Conservation (phyloP, 2,113 vertebrate genomes). For the Loxodonta africana region DNA sequence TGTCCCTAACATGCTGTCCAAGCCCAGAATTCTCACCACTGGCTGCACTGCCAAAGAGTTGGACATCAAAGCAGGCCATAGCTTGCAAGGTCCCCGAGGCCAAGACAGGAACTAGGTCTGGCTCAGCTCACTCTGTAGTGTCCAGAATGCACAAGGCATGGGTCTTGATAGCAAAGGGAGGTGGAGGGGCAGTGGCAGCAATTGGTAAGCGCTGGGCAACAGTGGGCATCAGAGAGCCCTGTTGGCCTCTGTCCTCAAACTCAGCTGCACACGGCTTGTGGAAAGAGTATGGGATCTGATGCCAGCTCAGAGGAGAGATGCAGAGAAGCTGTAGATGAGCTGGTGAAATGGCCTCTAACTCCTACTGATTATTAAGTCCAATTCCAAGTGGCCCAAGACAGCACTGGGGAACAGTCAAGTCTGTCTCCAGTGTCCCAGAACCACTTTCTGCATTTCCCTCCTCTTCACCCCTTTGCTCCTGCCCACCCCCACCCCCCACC, state of each 20-base stretch:
- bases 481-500: background rate
- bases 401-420: background rate
- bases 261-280: background rate
- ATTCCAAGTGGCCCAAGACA: background rate
- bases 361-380: background rate
- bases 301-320: background rate
- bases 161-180: background rate
- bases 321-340: background rate
- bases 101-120: background rate
- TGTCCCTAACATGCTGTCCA: background rate
- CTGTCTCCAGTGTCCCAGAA: background rate
- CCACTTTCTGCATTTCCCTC: background rate
- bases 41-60: background rate
- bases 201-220: background rate
- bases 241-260: background rate
- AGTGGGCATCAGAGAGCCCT: background rate
- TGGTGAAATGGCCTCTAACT: background rate
- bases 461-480: background rate
- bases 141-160: background rate
- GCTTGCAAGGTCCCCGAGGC: background rate
- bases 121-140: background rate
- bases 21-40: background rate
- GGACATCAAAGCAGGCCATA: background rate
- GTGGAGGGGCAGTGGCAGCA: background rate
- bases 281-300: background rate